phyloP scores from a whole-genome alignment of 2,797 vertebrate genomes.

The Premnoplex brunnescens region DNA sequence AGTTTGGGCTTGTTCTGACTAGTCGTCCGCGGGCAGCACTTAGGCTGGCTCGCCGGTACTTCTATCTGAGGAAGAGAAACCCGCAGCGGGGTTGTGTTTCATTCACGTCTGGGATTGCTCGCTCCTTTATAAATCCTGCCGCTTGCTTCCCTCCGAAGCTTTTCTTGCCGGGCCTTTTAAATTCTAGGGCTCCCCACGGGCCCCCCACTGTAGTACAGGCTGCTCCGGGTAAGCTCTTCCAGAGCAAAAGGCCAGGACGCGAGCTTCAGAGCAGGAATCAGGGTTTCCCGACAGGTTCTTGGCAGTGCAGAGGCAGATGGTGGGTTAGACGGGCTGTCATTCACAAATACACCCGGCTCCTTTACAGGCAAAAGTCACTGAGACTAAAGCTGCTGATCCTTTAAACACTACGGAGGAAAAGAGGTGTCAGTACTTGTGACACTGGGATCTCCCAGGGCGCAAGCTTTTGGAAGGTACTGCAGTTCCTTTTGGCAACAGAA shows the following conservation, averaged over 20 bases:
- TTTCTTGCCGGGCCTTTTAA: not conserved
- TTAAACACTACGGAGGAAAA: not conserved
- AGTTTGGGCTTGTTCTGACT: slow-evolving; percentile 64
- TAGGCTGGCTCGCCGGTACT: slow-evolving; percentile 37
- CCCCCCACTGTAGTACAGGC: not conserved
- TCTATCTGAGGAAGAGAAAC: slow-evolving; percentile 46
- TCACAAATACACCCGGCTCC: not conserved
- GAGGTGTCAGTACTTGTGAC: not conserved
- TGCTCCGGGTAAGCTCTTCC: not conserved
- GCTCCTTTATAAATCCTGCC: not conserved
- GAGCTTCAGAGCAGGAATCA: not conserved
- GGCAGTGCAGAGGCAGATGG: not conserved
- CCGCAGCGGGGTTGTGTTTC: slow-evolving; percentile 41
- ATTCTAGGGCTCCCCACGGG: not conserved
- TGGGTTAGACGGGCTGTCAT: not conserved
- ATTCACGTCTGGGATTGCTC: slow-evolving; percentile 7
- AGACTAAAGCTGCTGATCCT: not conserved
- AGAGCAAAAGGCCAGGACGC: not conserved
- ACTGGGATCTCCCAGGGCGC: not conserved
- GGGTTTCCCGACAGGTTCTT: not conserved
- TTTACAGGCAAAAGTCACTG: not conserved
- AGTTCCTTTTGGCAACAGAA: not conserved
- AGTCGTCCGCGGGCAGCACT: slow-evolving; percentile 49
- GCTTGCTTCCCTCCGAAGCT: slow-evolving; percentile 8
- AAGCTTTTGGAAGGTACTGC: not conserved